Conservation (phyloP, 2,797 vertebrate genomes). For the Allobates femoralis region DNA sequence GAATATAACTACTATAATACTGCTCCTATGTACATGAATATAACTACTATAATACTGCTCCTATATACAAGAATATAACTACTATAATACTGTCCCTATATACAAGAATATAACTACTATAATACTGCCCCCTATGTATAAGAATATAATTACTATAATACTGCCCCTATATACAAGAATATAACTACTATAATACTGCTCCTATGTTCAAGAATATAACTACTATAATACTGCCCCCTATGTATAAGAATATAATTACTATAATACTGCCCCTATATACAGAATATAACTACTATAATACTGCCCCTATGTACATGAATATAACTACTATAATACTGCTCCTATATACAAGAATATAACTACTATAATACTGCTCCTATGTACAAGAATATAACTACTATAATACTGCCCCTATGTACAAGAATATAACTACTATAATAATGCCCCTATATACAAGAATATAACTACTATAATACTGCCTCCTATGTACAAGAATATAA, state of each 20-base stretch:
- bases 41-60: conserved; percentile 8
- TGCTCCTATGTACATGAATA: background rate
- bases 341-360: too few species aligned
- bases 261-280: too few species aligned
- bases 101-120: conserved; percentile 12
- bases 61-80: conserved; percentile 14
- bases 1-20: conserved; percentile 15
- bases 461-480: conserved; percentile 10
- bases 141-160: conserved; percentile 7
- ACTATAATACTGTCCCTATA: background rate
- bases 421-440: too few species aligned
- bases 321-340: conserved; percentile 3
- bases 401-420: too few species aligned
- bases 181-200: too few species aligned
- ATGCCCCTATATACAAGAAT: conserved; percentile 3
- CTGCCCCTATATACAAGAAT: too few species aligned
- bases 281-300: too few species aligned
- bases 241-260: conserved; percentile 9
- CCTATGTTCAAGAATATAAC: too few species aligned
- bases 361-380: too few species aligned
- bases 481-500: background rate
- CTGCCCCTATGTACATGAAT: too few species aligned
- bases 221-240: too few species aligned
- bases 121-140: background rate
- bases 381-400: too few species aligned